Evolutionary conservation across 2,797 vertebrate genomes (phyloP).

Genomic region (Neostethus bicornis): DNA sequence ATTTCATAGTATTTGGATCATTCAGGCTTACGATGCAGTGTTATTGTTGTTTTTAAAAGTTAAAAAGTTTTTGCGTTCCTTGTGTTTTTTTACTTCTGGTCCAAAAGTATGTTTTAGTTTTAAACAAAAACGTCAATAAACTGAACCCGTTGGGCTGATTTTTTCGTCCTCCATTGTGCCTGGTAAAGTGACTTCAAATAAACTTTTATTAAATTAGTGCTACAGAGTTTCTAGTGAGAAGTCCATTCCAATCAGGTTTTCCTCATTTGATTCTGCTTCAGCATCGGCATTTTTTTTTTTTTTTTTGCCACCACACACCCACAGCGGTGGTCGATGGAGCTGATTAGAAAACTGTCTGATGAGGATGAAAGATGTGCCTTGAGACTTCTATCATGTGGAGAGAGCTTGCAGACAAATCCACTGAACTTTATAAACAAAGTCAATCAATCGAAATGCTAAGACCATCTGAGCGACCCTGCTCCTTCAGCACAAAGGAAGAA

Average conservation of each 20-base stretch:
- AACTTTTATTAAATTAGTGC: conserved; percentile 20
- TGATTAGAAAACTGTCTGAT: conserved; percentile 63
- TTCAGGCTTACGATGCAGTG: no score
- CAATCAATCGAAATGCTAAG: conserved; percentile 28
- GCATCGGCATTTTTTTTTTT: conserved; percentile 13
- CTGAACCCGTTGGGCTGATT: background rate
- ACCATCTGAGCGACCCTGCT: conserved; percentile 5
- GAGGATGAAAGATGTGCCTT: conserved; percentile 49
- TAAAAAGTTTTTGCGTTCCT: no score
- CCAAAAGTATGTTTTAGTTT: no score
- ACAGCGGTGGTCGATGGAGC: conserved; percentile 46
- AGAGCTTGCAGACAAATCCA: conserved; percentile 36
- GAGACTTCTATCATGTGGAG: conserved; percentile 29
- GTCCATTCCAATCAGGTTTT: conserved; percentile 14
- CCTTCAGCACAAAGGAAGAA: conserved; percentile 6
- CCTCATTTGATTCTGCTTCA: conserved; percentile 21
- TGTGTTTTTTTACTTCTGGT: no score
- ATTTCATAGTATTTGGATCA: no score
- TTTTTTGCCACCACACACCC: conserved; percentile 28
- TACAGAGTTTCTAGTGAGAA: conserved; percentile 9
- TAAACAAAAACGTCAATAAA: conserved; percentile 6
- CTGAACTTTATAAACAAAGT: conserved; percentile 45
- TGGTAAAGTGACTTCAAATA: conserved; percentile 17
- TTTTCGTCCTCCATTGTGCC: conserved; percentile 5
- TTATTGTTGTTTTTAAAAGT: no score